phyloP scores from a whole-genome alignment of 2,113 vertebrate genomes.

The Anser brachyrhynchus region DNA sequence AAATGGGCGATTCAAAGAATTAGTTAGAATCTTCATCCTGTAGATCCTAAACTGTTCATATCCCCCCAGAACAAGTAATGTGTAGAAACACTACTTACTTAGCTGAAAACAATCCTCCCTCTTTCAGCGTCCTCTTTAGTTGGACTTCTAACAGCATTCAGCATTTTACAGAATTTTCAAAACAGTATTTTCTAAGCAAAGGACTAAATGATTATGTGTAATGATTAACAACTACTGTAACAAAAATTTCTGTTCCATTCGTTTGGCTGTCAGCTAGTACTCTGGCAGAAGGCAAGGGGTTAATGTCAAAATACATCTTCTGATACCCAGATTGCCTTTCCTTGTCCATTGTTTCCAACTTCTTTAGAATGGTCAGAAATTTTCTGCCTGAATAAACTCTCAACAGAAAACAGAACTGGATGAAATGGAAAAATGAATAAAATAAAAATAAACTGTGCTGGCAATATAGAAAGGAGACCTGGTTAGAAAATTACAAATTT shows the following conservation, averaged over 20 bases:
- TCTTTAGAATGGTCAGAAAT: conserved; percentile 43
- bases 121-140: not conserved
- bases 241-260: not conserved
- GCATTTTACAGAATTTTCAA: not conserved
- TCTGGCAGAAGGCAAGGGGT: conserved; percentile 39
- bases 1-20: not conserved
- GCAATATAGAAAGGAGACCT: not conserved
- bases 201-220: not conserved
- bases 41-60: not conserved
- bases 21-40: not conserved
- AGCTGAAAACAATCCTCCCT: not conserved
- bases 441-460: not conserved
- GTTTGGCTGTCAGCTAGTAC: not conserved
- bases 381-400: conserved; percentile 56
- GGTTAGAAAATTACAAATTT: not conserved
- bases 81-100: not conserved
- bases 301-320: conserved; percentile 58
- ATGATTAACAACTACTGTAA: not conserved
- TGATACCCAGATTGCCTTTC: conserved; percentile 23
- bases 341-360: conserved; percentile 45
- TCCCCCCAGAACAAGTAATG: not conserved
- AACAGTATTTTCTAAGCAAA: not conserved
- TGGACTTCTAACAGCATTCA: not conserved
- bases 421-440: not conserved
- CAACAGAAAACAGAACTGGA: conserved; percentile 19